Base-by-base conservation (phyloP, 2,888 invertebrate genomes). In the Villa cingulata region DNA sequence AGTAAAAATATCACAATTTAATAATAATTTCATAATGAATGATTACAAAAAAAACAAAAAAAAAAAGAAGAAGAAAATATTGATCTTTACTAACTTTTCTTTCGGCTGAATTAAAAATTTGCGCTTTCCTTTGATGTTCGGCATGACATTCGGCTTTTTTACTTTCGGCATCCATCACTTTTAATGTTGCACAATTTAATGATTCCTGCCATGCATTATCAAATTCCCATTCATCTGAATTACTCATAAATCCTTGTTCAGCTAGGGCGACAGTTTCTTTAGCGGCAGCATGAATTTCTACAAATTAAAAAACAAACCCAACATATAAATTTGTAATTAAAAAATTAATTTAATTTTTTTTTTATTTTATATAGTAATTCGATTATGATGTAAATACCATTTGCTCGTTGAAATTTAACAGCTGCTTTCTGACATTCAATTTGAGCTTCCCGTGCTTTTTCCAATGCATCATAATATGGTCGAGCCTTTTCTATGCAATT, bases 191-290 rank as follows among this genome's bases (percentile, higher is more conserved):
- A 74, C 92, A 90, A 72, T 94, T 95, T 52, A 95, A 77, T 79
- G 91, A 90, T 70, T 95, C 95, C 71, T 95, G 95, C 94, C 94
- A 94, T 57, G 92, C 91, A 71, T 85, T 86, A 71, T 94, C 92
- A 67, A 95, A 91, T 66, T 89, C 86, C 69, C 69, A 70, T 55
- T 70, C 69, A 46, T 70, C 69, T 3, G 70, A 70, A 54, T 70
- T 70, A 37, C 67, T 68, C 67, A 70, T 68, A 51, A 70, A 70
- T 42, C 88, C 75, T 65, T 86, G 82, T 66, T 94, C 94, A 0
- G 95, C 94, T 41, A 92, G 65, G 0, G 86, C 82, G 46, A 94
- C 92, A 0, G 91, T 92, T 72, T 94, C 91, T 67, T 91, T 91
- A 0, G 94, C 94, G 2, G 91, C 92, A 41, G 83, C 83, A 70